Conservation (phyloP, 2,113 vertebrate genomes). For the Dolichotis patagonum region DNA sequence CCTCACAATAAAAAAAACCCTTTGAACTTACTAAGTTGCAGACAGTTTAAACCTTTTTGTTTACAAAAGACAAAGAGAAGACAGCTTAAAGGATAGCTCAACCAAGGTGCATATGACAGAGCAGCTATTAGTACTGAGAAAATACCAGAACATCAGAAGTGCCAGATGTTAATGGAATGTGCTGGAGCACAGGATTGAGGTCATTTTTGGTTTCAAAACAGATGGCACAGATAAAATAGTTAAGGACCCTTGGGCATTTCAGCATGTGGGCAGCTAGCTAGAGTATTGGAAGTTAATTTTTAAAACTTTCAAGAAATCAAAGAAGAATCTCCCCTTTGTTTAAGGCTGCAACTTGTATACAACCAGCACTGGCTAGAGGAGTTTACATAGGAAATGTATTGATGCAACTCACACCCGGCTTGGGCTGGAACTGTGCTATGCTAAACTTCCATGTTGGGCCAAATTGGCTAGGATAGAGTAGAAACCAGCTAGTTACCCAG, state of each 20-base stretch:
- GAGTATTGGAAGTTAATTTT: slow-evolving; percentile 21
- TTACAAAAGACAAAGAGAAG: slow-evolving; percentile 14
- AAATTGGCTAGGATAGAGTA: neutral
- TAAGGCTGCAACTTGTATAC: neutral
- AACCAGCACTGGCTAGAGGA: neutral
- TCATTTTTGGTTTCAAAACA: slow-evolving; percentile 32
- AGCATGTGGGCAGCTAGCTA: neutral
- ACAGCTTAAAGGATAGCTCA: neutral
- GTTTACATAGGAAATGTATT: neutral
- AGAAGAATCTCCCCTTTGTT: neutral
- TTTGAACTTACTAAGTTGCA: neutral
- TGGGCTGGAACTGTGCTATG: neutral
- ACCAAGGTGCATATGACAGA: neutral
- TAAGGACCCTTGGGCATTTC: neutral
- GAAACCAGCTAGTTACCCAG: neutral
- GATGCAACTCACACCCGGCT: neutral
- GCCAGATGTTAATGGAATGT: neutral
- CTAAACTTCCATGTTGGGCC: neutral
- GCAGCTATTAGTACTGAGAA: neutral
- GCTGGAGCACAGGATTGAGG: neutral
- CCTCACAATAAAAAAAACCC: neutral
- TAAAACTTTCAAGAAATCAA: neutral
- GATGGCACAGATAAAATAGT: neutral
- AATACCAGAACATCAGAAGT: slow-evolving; percentile 12
- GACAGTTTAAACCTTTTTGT: neutral